Base-by-base conservation (phyloP, 2,797 vertebrate genomes). In the Gadopsis marmoratus region DNA sequence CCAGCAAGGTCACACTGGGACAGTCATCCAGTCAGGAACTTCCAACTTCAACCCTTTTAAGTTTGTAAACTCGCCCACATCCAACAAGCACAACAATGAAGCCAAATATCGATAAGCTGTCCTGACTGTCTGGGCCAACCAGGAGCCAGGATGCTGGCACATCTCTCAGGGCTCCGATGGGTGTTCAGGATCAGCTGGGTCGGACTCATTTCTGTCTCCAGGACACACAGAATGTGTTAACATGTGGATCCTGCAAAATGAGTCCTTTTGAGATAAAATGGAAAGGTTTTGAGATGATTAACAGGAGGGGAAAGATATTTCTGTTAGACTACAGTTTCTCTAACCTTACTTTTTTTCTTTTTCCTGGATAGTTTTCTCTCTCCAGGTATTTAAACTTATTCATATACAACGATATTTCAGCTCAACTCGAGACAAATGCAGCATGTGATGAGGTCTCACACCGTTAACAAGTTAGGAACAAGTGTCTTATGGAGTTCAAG, bases 41-140 rank as follows among this genome's bases (percentile, higher is more conserved):
- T 62, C 26, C 23, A 62, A 75, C 59, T 43, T 78, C 55, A 55
- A 56, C 69, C 16, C 26, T 59, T 51, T 62, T 68, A n/a, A 69
- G 26, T 70, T 75, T 73, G 53, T 13, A 33, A 23, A 6, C 54
- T 53, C 5, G 3, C 70, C 54, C 58, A 59, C 37, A 29, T 47
- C 58, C 58, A 73, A 60, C 33, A 55, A 39, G 58, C 41, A 68
- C 63, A 61, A 70, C 26, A 71, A 54, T 53, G 39, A 63, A 70
- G 82, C 26, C 61, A 78, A 72, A 76, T 67, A 62, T 37, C 62
- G 54, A 79, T 48, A 55, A 55, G 47, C 12, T 14, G 61, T 33
- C 61, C 62, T 54, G 70, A 62, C 71, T 13, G 80, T 74, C 48
- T 41, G 65, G 39, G 71, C 54, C 47, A 39, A 71, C 9, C 54